Base-by-base conservation (phyloP, 2,888 invertebrate genomes). In the Leptogaster cylindrica region DNA sequence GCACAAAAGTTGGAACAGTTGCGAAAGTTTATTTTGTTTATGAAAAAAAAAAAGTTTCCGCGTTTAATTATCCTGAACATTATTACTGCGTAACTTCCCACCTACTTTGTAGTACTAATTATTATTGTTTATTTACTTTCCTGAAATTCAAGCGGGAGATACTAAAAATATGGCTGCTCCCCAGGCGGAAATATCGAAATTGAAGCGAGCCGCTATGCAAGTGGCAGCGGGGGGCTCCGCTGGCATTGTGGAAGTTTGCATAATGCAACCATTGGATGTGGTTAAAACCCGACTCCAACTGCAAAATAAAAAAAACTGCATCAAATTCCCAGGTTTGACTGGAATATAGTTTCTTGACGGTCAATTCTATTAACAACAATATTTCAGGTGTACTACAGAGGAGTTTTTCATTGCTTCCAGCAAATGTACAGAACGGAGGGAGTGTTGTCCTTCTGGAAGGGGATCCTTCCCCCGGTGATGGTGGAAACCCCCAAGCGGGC, bases 401-500 rank as follows among this genome's bases (percentile, higher is more conserved):
- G 95, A 8, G 87, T 97, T 66, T 83, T 86, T 39, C 95, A 96
- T 77, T 96, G 96, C 78, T 89, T 96, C 81, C 84, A 82, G 71
- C 94, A 94, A 84, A 97, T 97, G 90, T 92, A 93, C 76, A 85
- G 81, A 73, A 84, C 87, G 73, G 97, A 97, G 84, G 96, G 96
- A 2, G 71, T 91, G 8, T 83, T 86, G 52, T 91, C 95, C 7
- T 93, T 91, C 79, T 96, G 94, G 90, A 95, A 96, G 83, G 97
- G 97, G 70, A 93, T 97, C 72, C 74, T 96, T 72, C 97, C 96
- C 3, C 97, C 97, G 5, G 90, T 97, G 73, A 79, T 96, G 70
- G 95, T 93, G 6, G 97, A 97, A 83, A 97, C 96, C 1, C 97
- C 97, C 1, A 97, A 97, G 81, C 82, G 96, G 76, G 96, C 96